Conservation (phyloP, 1,140 invertebrate species). For the Triops longicaudatus region DNA sequence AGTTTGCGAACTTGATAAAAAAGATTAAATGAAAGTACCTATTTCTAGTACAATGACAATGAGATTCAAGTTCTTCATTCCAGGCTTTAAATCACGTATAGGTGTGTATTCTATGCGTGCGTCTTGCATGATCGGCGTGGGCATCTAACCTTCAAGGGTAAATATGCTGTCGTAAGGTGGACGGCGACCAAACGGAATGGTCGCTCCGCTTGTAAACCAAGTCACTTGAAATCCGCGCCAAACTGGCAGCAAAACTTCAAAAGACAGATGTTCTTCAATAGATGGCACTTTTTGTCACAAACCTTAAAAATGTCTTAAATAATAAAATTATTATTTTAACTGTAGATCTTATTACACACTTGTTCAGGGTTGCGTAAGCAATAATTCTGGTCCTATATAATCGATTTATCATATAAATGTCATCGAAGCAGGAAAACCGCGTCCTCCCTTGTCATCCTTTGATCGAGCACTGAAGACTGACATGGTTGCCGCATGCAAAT, state of each 20-base stretch:
- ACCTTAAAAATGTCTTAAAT: neutral
- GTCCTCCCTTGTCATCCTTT: neutral
- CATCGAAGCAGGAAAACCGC: neutral
- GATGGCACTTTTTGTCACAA: neutral
- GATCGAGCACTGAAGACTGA: neutral
- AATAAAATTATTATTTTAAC: neutral
- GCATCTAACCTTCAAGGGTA: neutral
- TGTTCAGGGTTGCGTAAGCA: neutral
- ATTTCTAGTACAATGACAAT: slow-evolving; percentile 89
- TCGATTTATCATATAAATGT: neutral
- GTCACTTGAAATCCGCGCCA: neutral
- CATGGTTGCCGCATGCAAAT: neutral
- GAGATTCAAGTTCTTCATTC: slow-evolving; percentile 83
- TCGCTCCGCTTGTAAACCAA: neutral
- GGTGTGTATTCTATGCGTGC: slow-evolving; percentile 47
- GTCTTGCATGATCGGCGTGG: slow-evolving; percentile 22
- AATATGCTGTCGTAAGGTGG: neutral
- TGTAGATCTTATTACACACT: neutral
- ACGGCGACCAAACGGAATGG: neutral
- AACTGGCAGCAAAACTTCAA: neutral
- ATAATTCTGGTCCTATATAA: neutral
- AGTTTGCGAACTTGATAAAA: slow-evolving; percentile 21
- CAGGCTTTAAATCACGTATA: slow-evolving; percentile 76
- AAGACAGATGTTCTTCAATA: neutral
- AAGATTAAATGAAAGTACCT: slow-evolving; percentile 45